phyloP scores from a whole-genome alignment of 2,888 invertebrate species.

The Galeruca laticollis region DNA sequence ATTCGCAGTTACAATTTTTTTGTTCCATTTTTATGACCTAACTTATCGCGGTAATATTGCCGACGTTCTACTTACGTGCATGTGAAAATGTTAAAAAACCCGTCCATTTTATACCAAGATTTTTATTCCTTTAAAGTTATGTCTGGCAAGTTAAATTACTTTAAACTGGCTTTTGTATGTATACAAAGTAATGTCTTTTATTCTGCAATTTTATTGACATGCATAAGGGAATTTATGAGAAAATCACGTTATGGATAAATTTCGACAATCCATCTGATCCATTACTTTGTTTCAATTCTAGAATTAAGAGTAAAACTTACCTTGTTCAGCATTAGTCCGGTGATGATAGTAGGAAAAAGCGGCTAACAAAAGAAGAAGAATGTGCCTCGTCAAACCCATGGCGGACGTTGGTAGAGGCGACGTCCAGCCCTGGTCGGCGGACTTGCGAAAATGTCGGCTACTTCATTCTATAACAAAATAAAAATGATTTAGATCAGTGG shows the following conservation, averaged over 20 bases:
- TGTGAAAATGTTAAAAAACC: slow-evolving; percentile 7
- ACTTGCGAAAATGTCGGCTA: slow-evolving; percentile 53
- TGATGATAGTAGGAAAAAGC: slow-evolving; percentile 42
- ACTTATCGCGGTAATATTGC: background rate
- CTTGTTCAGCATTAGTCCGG: slow-evolving; percentile 56
- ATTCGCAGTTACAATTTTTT: slow-evolving; percentile 26
- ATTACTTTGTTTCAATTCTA: too few species aligned
- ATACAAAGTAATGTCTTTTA: background rate
- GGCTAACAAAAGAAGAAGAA: slow-evolving; percentile 54
- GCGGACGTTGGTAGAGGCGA: slow-evolving; percentile 48
- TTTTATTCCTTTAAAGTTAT: background rate
- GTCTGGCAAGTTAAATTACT: slow-evolving; percentile 2
- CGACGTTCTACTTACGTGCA: background rate
- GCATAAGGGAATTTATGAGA: background rate
- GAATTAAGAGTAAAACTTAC: slow-evolving; percentile 50
- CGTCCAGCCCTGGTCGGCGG: slow-evolving; percentile 56
- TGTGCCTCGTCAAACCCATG: slow-evolving; percentile 57
- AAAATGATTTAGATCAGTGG: slow-evolving; percentile 6
- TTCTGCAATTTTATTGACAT: background rate
- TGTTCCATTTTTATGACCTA: slow-evolving; percentile 13
- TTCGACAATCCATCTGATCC: too few species aligned
- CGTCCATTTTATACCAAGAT: background rate
- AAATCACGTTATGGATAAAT: background rate
- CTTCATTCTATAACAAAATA: slow-evolving; percentile 59
- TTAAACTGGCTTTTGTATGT: background rate